A percentile compares a stretch with the other conserved stretches of the same genome.
Conservation (phyloP, 2,797 vertebrate species). For the Arctocebus calabarensis region DNA sequence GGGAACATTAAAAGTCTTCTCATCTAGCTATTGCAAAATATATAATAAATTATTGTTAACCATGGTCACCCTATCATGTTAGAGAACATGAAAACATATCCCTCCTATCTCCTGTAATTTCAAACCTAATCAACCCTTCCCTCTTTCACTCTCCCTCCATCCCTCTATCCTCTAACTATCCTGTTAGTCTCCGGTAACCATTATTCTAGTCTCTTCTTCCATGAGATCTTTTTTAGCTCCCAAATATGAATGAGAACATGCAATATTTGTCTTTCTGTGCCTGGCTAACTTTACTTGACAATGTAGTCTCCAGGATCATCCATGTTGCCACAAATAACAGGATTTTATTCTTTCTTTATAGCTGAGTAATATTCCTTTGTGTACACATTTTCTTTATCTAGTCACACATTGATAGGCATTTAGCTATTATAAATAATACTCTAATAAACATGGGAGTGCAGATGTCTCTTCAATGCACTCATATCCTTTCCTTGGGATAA, state of each 20-base stretch:
- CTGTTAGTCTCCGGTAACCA: neutral
- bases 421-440: neutral
- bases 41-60: neutral
- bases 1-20: neutral
- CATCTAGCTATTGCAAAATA: neutral
- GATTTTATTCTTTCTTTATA: neutral
- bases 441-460: neutral
- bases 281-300: neutral
- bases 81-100: neutral
- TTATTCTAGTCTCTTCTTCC: neutral
- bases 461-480: neutral
- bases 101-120: neutral
- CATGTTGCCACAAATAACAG: neutral
- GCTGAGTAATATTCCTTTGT: neutral
- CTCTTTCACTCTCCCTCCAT: neutral
- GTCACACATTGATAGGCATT: neutral
- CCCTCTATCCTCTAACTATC: no score
- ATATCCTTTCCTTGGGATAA: neutral
- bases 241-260: neutral
- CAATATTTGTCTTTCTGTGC: neutral
- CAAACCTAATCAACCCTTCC: neutral
- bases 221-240: neutral
- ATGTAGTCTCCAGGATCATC: no score
- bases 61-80: neutral
- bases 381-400: neutral